Base-by-base conservation (phyloP, 2,797 vertebrate genomes). In the Aratinga solstitialis region DNA sequence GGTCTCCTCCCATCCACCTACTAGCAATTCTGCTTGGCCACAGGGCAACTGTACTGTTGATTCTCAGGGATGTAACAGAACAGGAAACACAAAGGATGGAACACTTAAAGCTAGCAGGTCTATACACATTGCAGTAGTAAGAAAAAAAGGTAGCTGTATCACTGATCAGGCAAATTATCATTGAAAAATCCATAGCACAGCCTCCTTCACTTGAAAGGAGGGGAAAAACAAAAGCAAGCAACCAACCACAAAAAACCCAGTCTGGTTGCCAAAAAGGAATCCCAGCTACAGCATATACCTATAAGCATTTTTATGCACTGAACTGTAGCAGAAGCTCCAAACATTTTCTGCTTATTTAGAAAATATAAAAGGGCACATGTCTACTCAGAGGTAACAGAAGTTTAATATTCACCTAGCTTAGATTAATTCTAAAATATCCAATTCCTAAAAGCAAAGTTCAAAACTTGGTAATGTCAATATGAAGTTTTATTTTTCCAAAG, bases 361-460 rank as follows among this genome's bases (percentile, higher is more conserved):
- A 93, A 90, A 93, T 22, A 82, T 10, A 36, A 71, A 67, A 87
- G 63, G 43, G 47, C 43, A 84, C 5, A 65, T 4, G 18, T 15
- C 21, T 19, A 63, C 43, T 92, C 56, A 74, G 81, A 92, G 74
- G 77, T 69, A 89, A 79, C 10, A 30, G 5, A 75, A 82, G 23
- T 63, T 89, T 82, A 89, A 76, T 15, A 82, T 26, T 24, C 76
- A 85, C 36, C 89, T 17, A 89, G 47, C 47, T 90, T 47, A 79
- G 65, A 92, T 65, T 40, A 51, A 91, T 69, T 90, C 56, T 59
- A 61, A 92, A 94, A 67, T 32, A 87, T 13, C 38, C 50, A 83
- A 23, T 40, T 86, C 84, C 69, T 62, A 81, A 72, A 94, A 91
- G 61, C 30, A 69, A 92, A 91, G 79, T 91, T 96, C 85, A 96